Evolutionary conservation across 2,888 invertebrate genomes (phyloP), one percentile per base, ranked within the genome.

Genomic region (Drosophila picticornis): DNA sequence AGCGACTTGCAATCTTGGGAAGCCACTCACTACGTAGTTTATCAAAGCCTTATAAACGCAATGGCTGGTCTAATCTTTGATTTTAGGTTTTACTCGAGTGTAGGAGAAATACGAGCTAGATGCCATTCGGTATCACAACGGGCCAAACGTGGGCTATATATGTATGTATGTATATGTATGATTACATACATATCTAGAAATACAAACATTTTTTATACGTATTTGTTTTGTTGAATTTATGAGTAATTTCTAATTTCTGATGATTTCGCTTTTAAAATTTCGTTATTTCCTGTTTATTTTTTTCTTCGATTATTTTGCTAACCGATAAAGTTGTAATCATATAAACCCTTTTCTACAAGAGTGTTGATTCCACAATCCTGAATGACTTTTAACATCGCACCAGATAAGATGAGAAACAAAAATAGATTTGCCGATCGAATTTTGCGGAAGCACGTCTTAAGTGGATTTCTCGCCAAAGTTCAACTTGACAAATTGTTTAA

Each of bases 191-290:
- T 36, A 36, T 36, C 2, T 36, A 34, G 13, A 34, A 5, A 34
- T 16, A 32, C 13, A 22, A 13, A 52, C 4, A 52, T 22, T 16
- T 38, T 69, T 36, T n/a, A 31, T 60, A 43, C 50, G 25, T 16
- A 13, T 25, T 71, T 50, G 40, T 40, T 48, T 53, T 48, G 46
- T 51, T 50, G 31, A 29, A 11, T n/a, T 51, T n/a, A 40, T 36
- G 22, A 31, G 29, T 43, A 69, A 40, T 60, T 38, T 50, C 10
- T 22, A 50, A 53, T 61, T 55, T 56, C 34, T 40, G 31, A 10
- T 27, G 43, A 34, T 27, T 40, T 48, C 11, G 56, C 27, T 66
- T 73, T 53, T 53, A 27, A 68, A 56, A 52, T 63, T 60, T 29
- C 16, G 36, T 38, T 75, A 60, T 63, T 55, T 32, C 6, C 22